Conservation (phyloP, 2,888 invertebrate genomes). For the Drosophila mulleri region DNA sequence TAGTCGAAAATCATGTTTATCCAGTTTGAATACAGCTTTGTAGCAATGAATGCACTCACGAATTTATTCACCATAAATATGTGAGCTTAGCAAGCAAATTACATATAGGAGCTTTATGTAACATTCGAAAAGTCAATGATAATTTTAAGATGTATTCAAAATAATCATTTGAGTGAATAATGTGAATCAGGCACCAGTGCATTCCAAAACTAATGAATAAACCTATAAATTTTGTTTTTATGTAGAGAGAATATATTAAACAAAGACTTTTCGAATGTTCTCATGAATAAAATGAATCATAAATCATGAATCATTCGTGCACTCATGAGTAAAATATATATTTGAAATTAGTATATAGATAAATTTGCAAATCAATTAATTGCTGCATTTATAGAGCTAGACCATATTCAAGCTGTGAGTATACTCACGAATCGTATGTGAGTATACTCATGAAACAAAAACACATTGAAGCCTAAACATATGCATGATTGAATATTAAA, state of each 20-base stretch:
- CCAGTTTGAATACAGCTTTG: background rate
- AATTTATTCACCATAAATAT: background rate
- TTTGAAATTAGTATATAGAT: background rate
- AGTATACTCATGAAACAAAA: background rate
- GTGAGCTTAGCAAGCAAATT: too few relatives aligned
- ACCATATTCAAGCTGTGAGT: too few relatives aligned
- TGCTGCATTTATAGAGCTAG: too few relatives aligned
- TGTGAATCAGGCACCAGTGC: background rate
- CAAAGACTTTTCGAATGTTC: background rate
- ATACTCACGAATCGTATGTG: too few relatives aligned
- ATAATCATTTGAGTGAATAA: background rate
- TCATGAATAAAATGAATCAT: background rate
- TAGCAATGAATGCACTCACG: background rate
- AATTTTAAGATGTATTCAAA: background rate
- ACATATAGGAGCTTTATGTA: background rate
- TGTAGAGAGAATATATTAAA: background rate
- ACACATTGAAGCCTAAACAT: background rate
- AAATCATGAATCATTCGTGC: too few relatives aligned
- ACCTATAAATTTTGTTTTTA: too few relatives aligned
- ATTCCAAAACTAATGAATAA: too few relatives aligned
- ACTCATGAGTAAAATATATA: too few relatives aligned
- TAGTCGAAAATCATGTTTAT: background rate
- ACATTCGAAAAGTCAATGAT: background rate
- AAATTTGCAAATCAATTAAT: background rate
- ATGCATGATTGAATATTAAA: background rate